phyloP scores from a whole-genome alignment of 2,113 vertebrate species.

The Cyanoderma ruficeps region DNA sequence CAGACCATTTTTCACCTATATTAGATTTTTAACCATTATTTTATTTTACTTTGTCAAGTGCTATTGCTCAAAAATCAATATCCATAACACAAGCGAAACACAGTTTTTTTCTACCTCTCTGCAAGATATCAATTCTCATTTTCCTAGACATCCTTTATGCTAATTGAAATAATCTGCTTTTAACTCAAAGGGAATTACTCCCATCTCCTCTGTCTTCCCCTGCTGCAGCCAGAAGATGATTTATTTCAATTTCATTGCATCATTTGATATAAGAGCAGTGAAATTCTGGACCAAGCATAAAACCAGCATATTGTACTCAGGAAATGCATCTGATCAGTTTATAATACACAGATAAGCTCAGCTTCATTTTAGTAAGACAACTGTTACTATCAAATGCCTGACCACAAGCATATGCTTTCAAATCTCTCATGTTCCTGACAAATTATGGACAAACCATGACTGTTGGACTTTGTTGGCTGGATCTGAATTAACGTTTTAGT shows the following conservation, averaged over 20 bases:
- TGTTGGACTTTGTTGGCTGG: background rate
- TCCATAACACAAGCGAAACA: background rate
- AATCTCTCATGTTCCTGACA: background rate
- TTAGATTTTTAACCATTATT: background rate
- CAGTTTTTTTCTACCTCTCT: background rate
- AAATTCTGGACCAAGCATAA: background rate
- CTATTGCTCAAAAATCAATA: background rate
- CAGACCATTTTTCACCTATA: background rate
- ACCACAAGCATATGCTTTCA: background rate
- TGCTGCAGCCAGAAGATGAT: background rate
- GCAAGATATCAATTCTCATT: background rate
- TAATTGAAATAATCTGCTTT: background rate
- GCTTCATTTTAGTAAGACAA: background rate
- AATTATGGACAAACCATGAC: background rate
- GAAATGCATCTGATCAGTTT: background rate
- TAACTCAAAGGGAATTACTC: background rate
- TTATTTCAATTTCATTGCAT: background rate
- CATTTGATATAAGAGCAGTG: background rate
- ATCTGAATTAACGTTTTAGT: background rate
- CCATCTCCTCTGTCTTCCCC: background rate
- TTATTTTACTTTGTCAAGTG: background rate
- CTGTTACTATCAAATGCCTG: background rate
- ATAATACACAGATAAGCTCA: background rate
- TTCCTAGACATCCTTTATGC: background rate
- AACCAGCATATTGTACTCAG: background rate